Conservation (phyloP, 2,888 invertebrate species). For the Gerris lacustris region DNA sequence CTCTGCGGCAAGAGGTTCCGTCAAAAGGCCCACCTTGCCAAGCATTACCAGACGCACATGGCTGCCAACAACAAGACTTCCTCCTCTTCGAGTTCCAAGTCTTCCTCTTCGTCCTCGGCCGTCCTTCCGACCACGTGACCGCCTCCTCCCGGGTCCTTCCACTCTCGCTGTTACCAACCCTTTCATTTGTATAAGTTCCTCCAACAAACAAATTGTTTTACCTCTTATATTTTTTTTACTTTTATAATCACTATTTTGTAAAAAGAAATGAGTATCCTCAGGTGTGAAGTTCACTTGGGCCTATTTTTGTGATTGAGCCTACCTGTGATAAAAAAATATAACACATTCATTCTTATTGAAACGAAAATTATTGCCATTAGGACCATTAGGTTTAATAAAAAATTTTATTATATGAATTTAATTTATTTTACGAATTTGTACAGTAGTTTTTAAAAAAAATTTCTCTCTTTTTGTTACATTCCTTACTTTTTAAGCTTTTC, state of each 20-base stretch:
- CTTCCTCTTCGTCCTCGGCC: background rate
- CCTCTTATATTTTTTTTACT: background rate
- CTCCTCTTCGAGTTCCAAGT: background rate
- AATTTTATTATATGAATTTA: no score
- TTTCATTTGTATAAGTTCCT: background rate
- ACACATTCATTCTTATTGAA: background rate
- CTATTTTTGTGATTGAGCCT: background rate
- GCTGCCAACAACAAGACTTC: conserved; percentile 37
- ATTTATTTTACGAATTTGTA: no score
- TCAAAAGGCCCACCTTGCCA: conserved; percentile 82
- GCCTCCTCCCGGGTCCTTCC: background rate
- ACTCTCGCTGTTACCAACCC: background rate
- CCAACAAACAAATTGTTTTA: background rate
- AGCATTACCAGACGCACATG: conserved; percentile 86
- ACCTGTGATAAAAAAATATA: background rate
- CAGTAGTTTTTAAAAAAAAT: no score
- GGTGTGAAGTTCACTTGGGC: background rate
- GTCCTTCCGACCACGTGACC: background rate
- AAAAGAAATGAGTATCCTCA: background rate
- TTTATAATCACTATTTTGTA: background rate
- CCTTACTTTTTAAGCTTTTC: no score
- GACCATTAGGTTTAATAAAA: background rate
- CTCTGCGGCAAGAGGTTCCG: conserved; percentile 87
- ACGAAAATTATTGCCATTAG: conserved; percentile 1
- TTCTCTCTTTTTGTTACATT: no score